These are phyloP conservation scores for Orthonychiurus folsomi DNA, from an alignment of 2,888 invertebrate species.

Conservation along the genomic window DNA sequence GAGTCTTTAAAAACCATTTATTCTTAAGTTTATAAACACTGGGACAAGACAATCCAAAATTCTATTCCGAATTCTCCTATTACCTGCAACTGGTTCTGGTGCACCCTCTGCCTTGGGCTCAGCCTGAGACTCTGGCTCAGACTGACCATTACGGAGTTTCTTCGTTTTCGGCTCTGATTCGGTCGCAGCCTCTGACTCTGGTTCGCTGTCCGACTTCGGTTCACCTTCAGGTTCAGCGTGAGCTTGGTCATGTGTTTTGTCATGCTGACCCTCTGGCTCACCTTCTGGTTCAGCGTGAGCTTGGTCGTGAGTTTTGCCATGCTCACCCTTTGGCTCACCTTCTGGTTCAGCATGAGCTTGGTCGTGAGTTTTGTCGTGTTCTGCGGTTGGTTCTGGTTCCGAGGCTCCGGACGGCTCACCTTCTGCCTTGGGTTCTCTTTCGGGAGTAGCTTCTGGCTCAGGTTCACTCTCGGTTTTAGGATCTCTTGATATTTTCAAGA, in stretches of 20 bases:
- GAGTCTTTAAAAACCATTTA: too few relatives aligned
- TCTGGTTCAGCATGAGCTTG: conserved; percentile 43
- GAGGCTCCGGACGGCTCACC: conserved; percentile 4
- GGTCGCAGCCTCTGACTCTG: conserved; percentile 40
- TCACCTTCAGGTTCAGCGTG: conserved; percentile 44
- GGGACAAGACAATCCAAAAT: too few relatives aligned
- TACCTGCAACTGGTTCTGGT: conserved; percentile 4
- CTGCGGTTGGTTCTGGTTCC: conserved; percentile 44
- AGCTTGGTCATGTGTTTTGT: conserved; percentile 36
- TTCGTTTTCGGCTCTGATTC: conserved; percentile 21
- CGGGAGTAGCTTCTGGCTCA: conserved; percentile 19
- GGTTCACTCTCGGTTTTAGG: conserved; percentile 18
- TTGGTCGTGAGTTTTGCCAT: conserved; percentile 41
- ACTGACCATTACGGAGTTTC: too few relatives aligned
- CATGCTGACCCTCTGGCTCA: too few relatives aligned
- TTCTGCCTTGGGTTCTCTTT: conserved; percentile 20
- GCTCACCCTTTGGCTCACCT: conserved; percentile 41
- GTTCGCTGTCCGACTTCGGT: conserved; percentile 45
- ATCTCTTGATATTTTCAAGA: conserved; percentile 45
- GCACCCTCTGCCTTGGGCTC: conserved; percentile 35
- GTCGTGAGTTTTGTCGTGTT: conserved; percentile 43
- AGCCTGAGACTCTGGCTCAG: conserved; percentile 40
- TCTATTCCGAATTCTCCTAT: background rate
- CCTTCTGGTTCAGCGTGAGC: conserved; percentile 44
- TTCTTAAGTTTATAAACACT: too few relatives aligned